Conservation (phyloP, 1,140 invertebrate species). For the Diuraphis noxia region DNA sequence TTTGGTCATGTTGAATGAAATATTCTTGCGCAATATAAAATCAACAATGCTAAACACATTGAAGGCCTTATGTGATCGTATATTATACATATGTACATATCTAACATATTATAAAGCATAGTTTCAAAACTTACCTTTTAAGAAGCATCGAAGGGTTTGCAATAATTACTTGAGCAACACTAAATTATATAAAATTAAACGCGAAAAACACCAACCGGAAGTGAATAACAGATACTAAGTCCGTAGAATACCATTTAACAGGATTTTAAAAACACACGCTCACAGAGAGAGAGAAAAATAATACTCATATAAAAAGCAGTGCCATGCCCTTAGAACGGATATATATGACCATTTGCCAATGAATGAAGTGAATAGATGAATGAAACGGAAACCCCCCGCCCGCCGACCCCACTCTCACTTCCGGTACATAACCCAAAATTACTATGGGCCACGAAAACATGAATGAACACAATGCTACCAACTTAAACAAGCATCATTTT, state of each 20-base stretch:
- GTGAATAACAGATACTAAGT: constrained; percentile 25
- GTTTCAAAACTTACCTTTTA: constrained; percentile 38
- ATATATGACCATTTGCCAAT: constrained; percentile 54
- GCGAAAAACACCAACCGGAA: constrained; percentile 44
- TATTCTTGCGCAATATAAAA: constrained; percentile 46
- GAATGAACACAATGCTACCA: constrained; percentile 50
- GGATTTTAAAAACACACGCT: constrained; percentile 49
- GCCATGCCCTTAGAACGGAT: constrained; percentile 54
- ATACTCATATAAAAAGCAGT: constrained; percentile 45
- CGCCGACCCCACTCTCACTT: constrained; percentile 52
- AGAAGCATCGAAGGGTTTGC: constrained; percentile 6
- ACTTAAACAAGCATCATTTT: constrained; percentile 43
- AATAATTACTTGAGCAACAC: background rate
- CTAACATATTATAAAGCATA: constrained; percentile 23
- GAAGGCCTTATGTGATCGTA: constrained; percentile 34
- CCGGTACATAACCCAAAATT: constrained; percentile 54
- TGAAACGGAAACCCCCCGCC: constrained; percentile 54
- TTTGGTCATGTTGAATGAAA: background rate
- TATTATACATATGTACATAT: background rate
- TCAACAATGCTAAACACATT: constrained; percentile 42
- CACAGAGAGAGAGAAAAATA: constrained; percentile 42
- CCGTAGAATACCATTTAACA: constrained; percentile 37
- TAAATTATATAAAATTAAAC: constrained; percentile 28
- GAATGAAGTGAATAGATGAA: constrained; percentile 54
- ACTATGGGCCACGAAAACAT: constrained; percentile 54